phyloP scores from a whole-genome alignment of 1,140 invertebrate species.

The Drosophila sulfurigaster region DNA sequence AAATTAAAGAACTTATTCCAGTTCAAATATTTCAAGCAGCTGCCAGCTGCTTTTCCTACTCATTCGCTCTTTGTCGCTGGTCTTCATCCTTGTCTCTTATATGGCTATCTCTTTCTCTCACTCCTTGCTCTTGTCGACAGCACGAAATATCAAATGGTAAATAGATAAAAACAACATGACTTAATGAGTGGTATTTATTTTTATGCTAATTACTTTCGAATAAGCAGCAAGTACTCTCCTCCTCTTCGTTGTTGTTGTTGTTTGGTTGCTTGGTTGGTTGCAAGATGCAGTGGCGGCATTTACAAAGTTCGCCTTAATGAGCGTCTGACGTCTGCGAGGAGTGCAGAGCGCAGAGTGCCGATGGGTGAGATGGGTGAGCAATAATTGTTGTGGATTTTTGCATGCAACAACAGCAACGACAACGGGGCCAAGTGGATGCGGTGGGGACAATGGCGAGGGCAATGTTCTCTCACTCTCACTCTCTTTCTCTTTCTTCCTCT shows the following conservation, averaged over 20 bases:
- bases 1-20: conserved; percentile 8
- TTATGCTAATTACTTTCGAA: conserved; percentile 83
- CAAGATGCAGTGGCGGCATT: conserved; percentile 39
- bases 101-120: background rate
- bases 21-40: conserved; percentile 11
- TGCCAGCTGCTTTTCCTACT: background rate
- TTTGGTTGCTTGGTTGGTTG: conserved; percentile 9
- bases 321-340: conserved; percentile 32
- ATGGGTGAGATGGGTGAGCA: conserved; percentile 48
- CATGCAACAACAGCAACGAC: conserved; percentile 12
- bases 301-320: conserved; percentile 64
- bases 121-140: conserved; percentile 16
- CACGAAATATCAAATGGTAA: conserved; percentile 71
- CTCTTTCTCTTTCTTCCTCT: background rate
- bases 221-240: conserved; percentile 44
- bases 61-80: background rate
- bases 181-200: conserved; percentile 83
- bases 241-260: background rate
- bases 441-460: conserved; percentile 21
- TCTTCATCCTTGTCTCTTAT: background rate
- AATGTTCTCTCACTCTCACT: background rate
- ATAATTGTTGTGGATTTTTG: conserved; percentile 61
- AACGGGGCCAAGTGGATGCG: conserved; percentile 2
- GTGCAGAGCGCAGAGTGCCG: background rate
- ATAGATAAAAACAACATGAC: conserved; percentile 83